Base-by-base conservation (phyloP, 2,797 vertebrate species). In the Phrynocephalus forsythii region DNA sequence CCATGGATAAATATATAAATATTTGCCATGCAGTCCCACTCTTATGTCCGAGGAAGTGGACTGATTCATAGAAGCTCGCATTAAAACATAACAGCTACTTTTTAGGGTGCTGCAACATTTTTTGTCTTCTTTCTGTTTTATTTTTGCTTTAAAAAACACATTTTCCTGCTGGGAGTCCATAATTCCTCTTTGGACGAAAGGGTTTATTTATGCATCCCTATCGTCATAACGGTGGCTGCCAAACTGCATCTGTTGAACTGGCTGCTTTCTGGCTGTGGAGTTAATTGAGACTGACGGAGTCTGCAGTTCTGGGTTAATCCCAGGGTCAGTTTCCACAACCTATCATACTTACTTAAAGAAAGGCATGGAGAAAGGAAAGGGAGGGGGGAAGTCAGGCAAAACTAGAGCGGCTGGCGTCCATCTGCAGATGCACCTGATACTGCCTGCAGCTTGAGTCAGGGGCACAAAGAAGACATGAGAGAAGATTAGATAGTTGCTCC, bases 271-370 rank as follows among this genome's bases (percentile, higher is more conserved):
- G 78, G 73, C 88, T 72, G 68, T 85, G 73, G 71, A 89, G 48
- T 86, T 94, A 92, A 95, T 89, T 87, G 86, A 94, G 90, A 95
- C 22, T 85, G 94, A 93, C 90, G 91, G 92, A 82, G 85, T 86
- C 89, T 87, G 77, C 88, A 81, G 0, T 82, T 79, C 83, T 67
- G 88, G 87, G 91, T 92, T 63, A 94, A 94, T 93, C 91, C 92
- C 80, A 91, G 86, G 91, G 91, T 92, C 90, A 88, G 90, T 82
- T 92, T 93, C 76, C 8, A 89, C 88, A 90, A 81, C 85, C 87
- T 92, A 77, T 83, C 88, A 89, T 8, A 63, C 88, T 89, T 93
- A 81, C 79, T 94, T 92, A 94, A 89, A 93, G 90, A 92, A 91
- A 94, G 75, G 86, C 44, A 87, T 76, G 52, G 82, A 89, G 85